A percentile compares a stretch with the other conserved stretches of the same genome.
These are phyloP conservation scores for Spongilla lacustris DNA, from an alignment of 37 sponge, comb jelly and placozoan genomes.

Conservation along the genomic window DNA sequence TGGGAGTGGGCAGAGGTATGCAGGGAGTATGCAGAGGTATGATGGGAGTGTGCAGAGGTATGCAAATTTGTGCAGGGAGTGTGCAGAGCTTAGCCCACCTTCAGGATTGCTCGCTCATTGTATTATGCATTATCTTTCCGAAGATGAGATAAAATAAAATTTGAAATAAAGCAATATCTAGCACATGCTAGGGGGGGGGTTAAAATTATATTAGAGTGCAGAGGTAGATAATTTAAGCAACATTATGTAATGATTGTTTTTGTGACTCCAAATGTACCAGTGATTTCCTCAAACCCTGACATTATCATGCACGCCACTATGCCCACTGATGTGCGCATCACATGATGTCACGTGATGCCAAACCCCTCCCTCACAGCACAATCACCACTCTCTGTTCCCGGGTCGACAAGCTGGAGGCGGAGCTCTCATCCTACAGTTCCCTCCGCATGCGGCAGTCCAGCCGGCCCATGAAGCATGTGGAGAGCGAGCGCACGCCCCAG, in stretches of 20 bases:
- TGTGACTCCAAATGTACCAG: no score
- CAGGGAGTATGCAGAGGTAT: no score
- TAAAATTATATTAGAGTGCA: no score
- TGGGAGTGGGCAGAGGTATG: no score
- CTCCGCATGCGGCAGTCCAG: conserved; percentile 25
- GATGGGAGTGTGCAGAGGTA: neutral
- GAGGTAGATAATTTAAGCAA: no score
- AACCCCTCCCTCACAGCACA: conserved; percentile 11
- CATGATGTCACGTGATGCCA: neutral
- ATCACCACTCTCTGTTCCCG: conserved; percentile 70
- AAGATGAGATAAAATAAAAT: no score
- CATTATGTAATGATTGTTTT: no score
- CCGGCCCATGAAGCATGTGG: neutral
- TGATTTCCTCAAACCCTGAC: neutral
- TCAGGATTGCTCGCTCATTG: no score
- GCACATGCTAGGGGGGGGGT: no score
- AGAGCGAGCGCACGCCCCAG: conserved; percentile 8
- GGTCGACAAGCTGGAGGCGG: conserved; percentile 63
- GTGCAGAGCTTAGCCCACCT: no score
- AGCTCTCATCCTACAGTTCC: conserved; percentile 29
- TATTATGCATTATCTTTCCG: no score
- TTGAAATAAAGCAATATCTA: no score
- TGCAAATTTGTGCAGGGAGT: neutral
- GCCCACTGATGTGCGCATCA: neutral
- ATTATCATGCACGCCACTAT: neutral